These are phyloP conservation scores for Ornithoptera priamus DNA, from an alignment of 2,888 invertebrate species.

Conservation along the genomic window DNA sequence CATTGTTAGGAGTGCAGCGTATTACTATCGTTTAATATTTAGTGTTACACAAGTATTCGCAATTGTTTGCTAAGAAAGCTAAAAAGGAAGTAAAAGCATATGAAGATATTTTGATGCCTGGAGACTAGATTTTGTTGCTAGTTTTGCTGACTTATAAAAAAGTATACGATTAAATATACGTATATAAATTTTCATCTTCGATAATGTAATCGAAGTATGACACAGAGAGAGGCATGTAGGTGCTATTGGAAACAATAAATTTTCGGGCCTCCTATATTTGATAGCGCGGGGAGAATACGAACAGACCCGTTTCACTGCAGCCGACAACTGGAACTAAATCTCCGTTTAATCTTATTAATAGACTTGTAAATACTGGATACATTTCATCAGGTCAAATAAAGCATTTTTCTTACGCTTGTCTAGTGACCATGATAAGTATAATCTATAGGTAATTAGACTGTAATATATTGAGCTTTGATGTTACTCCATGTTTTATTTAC, in stretches of 20 bases:
- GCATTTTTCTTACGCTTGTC: slow-evolving; percentile 57
- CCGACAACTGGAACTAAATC: slow-evolving; percentile 45
- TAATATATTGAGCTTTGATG: slow-evolving; percentile 71
- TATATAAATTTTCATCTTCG: slow-evolving; percentile 2
- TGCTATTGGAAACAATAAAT: slow-evolving; percentile 29
- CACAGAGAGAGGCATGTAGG: slow-evolving; percentile 5
- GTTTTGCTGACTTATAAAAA: background rate
- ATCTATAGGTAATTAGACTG: slow-evolving; percentile 72
- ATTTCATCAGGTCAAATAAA: slow-evolving; percentile 65
- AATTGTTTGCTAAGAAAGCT: too few relatives aligned
- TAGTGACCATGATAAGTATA: slow-evolving; percentile 62
- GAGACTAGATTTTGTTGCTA: background rate
- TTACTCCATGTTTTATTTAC: slow-evolving; percentile 48
- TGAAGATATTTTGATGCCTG: background rate
- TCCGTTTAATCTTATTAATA: slow-evolving; percentile 63
- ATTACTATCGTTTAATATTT: too few relatives aligned
- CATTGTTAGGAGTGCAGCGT: too few relatives aligned
- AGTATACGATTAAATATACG: background rate
- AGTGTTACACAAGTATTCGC: too few relatives aligned
- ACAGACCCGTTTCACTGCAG: slow-evolving; percentile 31
- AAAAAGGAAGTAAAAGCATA: background rate
- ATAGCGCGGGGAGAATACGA: slow-evolving; percentile 22
- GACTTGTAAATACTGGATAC: slow-evolving; percentile 65
- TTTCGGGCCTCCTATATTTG: slow-evolving; percentile 11
- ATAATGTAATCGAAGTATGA: slow-evolving; percentile 15